phyloP scores from a whole-genome alignment of 2,113 vertebrate species.

The Indicator indicator region DNA sequence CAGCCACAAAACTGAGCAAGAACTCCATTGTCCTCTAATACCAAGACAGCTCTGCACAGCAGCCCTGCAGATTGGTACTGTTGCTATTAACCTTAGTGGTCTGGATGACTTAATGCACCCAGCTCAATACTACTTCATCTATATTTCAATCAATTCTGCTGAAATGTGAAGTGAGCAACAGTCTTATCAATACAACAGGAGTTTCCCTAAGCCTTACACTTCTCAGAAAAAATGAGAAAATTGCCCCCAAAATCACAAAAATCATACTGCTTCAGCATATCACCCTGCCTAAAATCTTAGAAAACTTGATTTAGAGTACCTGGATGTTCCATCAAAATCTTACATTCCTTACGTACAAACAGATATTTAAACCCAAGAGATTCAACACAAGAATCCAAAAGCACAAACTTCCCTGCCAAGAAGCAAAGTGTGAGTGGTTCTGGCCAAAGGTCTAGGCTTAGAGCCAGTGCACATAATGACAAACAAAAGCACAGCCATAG shows the following conservation, averaged over 20 bases:
- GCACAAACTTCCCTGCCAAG: background rate
- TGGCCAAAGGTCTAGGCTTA: background rate
- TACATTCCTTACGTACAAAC: background rate
- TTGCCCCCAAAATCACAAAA: background rate
- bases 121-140: background rate
- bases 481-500: background rate
- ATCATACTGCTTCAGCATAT: background rate
- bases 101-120: accelerated
- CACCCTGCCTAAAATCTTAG: background rate
- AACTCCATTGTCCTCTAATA: background rate
- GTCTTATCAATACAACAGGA: background rate
- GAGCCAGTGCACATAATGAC: background rate
- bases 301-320: background rate
- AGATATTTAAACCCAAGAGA: background rate
- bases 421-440: background rate
- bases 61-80: background rate
- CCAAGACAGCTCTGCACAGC: background rate
- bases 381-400: background rate
- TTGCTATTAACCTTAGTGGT: background rate
- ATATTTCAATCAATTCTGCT: background rate
- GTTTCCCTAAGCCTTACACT: background rate
- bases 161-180: background rate
- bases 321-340: background rate
- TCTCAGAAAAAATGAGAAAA: background rate
- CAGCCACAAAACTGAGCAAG: background rate